phyloP scores from a whole-genome alignment of 2,113 vertebrate species.

The Hippolais icterina region DNA sequence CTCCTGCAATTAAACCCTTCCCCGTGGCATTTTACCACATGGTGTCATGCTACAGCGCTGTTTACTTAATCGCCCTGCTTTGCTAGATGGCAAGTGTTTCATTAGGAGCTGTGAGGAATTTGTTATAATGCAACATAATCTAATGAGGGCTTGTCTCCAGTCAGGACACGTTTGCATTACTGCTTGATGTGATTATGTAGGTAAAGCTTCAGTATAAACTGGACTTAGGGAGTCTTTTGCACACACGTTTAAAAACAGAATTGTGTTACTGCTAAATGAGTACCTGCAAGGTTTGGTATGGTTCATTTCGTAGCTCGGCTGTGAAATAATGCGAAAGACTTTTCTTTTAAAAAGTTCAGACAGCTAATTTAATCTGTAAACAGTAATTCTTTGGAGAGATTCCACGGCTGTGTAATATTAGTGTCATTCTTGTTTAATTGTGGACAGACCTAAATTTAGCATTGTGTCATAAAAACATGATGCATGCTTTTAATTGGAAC shows the following conservation, averaged over 20 bases:
- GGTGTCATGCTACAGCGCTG: background rate
- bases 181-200: background rate
- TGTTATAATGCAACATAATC: background rate
- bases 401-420: background rate
- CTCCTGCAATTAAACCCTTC: constrained; percentile 34
- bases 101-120: constrained; percentile 15
- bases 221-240: background rate
- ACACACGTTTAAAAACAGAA: background rate
- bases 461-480: background rate
- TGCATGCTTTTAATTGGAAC: constrained; percentile 24
- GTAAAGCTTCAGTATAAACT: background rate
- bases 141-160: constrained; percentile 11
- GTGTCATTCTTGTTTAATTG: background rate
- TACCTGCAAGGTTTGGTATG: background rate
- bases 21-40: constrained; percentile 16
- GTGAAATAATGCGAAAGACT: background rate
- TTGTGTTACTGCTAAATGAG: background rate
- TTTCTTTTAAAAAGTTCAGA: background rate
- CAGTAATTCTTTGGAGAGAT: constrained; percentile 3
- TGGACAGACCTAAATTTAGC: constrained; percentile 37
- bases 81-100: constrained; percentile 39
- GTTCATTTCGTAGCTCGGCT: background rate
- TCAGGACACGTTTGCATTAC: background rate
- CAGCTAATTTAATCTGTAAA: background rate
- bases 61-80: constrained; percentile 2